These are phyloP conservation scores for Ciconia maguari DNA, from an alignment of 2,113 vertebrate species.

Conservation along the genomic window DNA sequence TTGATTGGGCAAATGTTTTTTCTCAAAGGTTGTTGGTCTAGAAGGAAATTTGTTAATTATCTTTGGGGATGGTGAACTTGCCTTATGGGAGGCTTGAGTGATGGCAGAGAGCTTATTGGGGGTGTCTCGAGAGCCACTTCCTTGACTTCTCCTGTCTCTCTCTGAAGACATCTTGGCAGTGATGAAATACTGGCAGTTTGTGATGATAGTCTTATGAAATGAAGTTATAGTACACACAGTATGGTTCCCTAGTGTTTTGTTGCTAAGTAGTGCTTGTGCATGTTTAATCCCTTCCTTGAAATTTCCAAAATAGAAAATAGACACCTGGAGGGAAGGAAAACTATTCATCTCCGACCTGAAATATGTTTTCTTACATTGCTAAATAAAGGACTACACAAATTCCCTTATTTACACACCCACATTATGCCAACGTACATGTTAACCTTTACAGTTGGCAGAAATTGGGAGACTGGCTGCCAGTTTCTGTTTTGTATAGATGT, in stretches of 20 bases:
- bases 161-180: constrained; percentile 64
- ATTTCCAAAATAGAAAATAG: constrained; percentile 70
- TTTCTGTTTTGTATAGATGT: constrained; percentile 71
- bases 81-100: constrained; percentile 49
- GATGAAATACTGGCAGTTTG: constrained; percentile 66
- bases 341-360: constrained; percentile 65
- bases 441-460: constrained; percentile 75
- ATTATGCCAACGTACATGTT: constrained; percentile 73
- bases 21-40: constrained; percentile 3
- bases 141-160: constrained; percentile 61
- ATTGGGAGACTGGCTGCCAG: constrained; percentile 63
- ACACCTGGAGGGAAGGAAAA: constrained; percentile 69
- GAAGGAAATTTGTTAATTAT: constrained; percentile 38
- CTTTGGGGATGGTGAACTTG: constrained; percentile 25
- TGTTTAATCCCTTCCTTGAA: constrained; percentile 65
- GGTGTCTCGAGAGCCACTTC: constrained; percentile 59
- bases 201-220: constrained; percentile 69
- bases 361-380: constrained; percentile 71
- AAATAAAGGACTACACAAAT: constrained; percentile 66
- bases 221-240: constrained; percentile 70
- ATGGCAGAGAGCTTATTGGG: constrained; percentile 67
- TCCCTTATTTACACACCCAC: constrained; percentile 69
- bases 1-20: neutral
- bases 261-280: constrained; percentile 69
- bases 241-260: constrained; percentile 64